Conservation (phyloP, 2,113 vertebrate genomes). For the Cebidichthys violaceus region DNA sequence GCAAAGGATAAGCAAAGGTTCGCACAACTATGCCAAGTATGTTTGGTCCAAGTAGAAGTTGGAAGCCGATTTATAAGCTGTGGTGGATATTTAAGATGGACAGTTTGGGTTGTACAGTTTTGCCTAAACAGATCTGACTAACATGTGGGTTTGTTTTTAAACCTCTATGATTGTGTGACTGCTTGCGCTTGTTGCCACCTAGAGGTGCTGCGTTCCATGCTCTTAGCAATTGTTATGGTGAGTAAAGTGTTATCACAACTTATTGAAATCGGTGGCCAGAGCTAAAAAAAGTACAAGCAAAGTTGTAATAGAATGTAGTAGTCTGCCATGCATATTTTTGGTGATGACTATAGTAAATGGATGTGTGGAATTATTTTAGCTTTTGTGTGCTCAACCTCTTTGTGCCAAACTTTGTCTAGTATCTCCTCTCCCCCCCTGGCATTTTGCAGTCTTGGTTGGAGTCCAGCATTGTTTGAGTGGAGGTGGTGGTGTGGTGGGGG, state of each 20-base stretch:
- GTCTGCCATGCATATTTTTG: not conserved
- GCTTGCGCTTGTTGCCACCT: not conserved
- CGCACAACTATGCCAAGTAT: not conserved
- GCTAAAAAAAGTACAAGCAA: not conserved
- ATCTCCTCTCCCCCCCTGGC: not conserved
- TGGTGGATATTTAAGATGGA: not conserved
- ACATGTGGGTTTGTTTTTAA: not conserved
- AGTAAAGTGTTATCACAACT: not conserved
- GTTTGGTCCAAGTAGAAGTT: not conserved
- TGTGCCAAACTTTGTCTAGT: not conserved
- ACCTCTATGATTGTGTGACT: not conserved
- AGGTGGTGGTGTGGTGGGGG: slow-evolving; percentile 34
- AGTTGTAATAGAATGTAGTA: not conserved
- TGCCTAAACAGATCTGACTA: not conserved
- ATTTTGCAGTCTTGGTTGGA: slow-evolving; percentile 27
- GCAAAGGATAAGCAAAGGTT: not conserved
- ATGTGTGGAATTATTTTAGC: not conserved
- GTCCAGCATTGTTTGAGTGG: not conserved
- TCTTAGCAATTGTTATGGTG: not conserved
- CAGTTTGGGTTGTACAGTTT: not conserved
- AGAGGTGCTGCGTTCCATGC: not conserved
- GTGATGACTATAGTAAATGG: not conserved
- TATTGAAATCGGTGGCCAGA: not conserved
- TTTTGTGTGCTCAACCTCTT: not conserved
- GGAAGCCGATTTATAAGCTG: not conserved